These are phyloP conservation scores for Allochrocebus solatus DNA, from an alignment of 2,797 vertebrate species.

Conservation along the genomic window DNA sequence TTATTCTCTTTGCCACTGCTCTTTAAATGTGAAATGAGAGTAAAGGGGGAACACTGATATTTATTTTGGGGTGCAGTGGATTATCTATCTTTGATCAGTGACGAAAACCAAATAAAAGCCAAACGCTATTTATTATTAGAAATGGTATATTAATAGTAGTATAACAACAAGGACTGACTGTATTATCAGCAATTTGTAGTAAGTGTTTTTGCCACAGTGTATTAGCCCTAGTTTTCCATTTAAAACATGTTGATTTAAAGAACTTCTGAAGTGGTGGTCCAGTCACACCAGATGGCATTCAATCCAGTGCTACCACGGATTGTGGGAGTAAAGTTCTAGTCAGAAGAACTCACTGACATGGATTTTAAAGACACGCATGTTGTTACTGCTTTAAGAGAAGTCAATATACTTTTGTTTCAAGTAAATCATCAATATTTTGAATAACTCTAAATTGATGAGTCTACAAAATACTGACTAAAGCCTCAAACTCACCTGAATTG, in stretches of 20 bases:
- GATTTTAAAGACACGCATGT: background rate
- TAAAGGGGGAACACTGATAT: background rate
- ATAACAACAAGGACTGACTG: background rate
- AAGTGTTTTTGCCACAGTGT: conserved; percentile 8
- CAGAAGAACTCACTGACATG: background rate
- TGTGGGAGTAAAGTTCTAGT: background rate
- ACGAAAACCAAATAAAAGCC: conserved; percentile 40
- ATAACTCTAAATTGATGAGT: background rate
- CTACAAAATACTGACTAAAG: conserved; percentile 29
- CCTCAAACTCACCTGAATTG: conserved; percentile 7
- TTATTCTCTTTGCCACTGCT: background rate
- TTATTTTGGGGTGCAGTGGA: background rate
- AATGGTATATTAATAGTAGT: background rate
- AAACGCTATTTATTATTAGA: conserved; percentile 1
- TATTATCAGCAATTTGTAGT: background rate
- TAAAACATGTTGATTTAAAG: conserved; percentile 34
- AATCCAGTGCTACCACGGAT: background rate
- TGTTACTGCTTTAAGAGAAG: conserved; percentile 1
- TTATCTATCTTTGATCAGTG: background rate
- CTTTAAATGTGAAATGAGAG: background rate
- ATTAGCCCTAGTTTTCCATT: conserved; percentile 29
- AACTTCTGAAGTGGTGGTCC: background rate
- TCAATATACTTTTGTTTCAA: background rate
- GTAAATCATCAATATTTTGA: conserved; percentile 27
- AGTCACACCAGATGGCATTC: background rate